Conservation (phyloP, 2,113 vertebrate genomes). For the Numenius arquata region DNA sequence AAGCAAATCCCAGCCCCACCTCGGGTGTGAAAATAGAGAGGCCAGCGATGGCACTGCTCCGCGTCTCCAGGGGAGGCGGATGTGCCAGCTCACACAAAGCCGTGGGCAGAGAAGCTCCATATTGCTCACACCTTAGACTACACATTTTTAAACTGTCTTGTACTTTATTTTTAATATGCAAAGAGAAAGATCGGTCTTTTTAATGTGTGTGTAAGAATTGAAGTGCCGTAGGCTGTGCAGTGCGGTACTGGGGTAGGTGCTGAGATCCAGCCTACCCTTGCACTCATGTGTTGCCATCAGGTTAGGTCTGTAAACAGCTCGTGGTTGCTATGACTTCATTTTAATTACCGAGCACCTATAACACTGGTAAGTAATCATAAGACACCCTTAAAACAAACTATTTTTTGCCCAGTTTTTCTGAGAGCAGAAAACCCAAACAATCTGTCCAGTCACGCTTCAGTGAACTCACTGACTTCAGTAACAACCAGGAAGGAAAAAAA, state of each 20-base stretch:
- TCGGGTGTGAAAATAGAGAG: background rate
- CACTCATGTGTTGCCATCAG: background rate
- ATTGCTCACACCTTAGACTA: no score
- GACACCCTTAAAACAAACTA: background rate
- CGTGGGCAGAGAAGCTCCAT: rapidly evolving
- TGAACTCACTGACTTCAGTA: background rate
- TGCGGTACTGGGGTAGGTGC: rapidly evolving
- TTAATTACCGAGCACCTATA: background rate
- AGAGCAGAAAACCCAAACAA: background rate
- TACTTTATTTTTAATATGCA: background rate
- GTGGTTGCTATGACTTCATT: background rate
- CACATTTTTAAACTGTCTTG: background rate
- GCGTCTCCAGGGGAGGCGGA: background rate
- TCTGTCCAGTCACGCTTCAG: background rate
- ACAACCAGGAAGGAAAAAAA: background rate
- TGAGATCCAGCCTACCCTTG: background rate
- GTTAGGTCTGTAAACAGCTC: background rate
- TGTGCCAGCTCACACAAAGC: rapidly evolving
- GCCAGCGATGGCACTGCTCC: background rate
- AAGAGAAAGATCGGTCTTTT: background rate
- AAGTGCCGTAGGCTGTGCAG: no score
- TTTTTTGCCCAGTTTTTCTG: background rate
- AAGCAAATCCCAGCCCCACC: no score
- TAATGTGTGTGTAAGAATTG: background rate
- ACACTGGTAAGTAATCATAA: background rate